Evolutionary conservation across 2,113 vertebrate species (phyloP), one percentile per base, ranked within the genome.

Genomic region (Dissostichus mawsoni): DNA sequence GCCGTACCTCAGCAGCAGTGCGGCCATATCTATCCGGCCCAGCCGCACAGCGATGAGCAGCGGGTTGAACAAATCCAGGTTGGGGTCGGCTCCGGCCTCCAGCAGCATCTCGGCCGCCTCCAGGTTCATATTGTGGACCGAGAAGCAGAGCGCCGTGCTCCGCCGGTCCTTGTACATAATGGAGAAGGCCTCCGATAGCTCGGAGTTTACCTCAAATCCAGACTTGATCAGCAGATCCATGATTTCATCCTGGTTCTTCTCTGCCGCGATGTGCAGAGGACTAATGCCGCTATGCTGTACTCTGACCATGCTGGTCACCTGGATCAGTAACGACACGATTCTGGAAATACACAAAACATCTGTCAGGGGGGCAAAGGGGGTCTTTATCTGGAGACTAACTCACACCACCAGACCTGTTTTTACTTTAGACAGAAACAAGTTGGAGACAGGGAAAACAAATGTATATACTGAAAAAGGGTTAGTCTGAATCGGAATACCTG

Each of bases 21-120:
- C 93, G 73, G 96, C 95, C 58, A 94, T 95, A 68, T 94, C 95
- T 69, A 96, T 80, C 90, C 95, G 95, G 61, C 96, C 96, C 0
- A 96, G 96, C 58, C 96, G 95, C 73, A 97, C 94, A 44, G 97
- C 96, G 48, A 98, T 95, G 25, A 98, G 95, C 77, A 98, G 90
- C 0, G 97, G 96, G 78, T 92, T 96, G 89, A 98, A 96, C 18
- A 95, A 64, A 77, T 98, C 97, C 56, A 96, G 59, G 65, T 98
- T 97, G 74, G 97, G 96, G 86, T 97, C 86, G 36, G 97, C 97
- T 33, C 97, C 97, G 0, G 96, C 96, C 78, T 93, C 89, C 83
- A 98, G 92, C 61, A 98, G 94, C 92, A 96, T 94, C 81, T 94
- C 92, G 0, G 95, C 92, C 61, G 95, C 95, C 0, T 96, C 87